Conservation (phyloP, 2,888 invertebrate genomes). For the Limnephilus marmoratus region DNA sequence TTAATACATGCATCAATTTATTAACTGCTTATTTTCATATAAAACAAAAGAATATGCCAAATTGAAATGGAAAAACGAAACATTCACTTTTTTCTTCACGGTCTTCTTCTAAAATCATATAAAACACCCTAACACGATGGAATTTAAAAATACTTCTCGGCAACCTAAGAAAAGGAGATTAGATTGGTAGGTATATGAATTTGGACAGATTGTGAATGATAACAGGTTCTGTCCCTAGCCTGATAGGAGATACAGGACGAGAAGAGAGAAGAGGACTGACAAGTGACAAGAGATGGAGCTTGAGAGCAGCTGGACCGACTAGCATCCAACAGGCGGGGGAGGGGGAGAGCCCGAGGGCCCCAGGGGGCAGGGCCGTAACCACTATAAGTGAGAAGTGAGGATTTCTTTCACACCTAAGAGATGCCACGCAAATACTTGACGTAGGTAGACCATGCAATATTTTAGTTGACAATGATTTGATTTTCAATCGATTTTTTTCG, state of each 20-base stretch:
- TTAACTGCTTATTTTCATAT: not conserved
- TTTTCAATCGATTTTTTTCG: too few relatives aligned
- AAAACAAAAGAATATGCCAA: too few relatives aligned
- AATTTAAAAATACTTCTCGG: not conserved
- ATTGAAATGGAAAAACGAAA: not conserved
- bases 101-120: not conserved
- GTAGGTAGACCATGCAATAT: not conserved
- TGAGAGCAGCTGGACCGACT: not conserved
- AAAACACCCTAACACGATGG: not conserved
- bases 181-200: not conserved
- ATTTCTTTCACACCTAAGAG: too few relatives aligned
- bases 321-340: not conserved
- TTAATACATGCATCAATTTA: not conserved
- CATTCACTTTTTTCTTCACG: not conserved
- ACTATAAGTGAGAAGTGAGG: not conserved
- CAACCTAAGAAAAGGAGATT: too few relatives aligned
- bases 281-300: not conserved
- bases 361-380: not conserved
- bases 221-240: not conserved
- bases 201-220: not conserved
- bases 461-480: not conserved
- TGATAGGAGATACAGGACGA: not conserved
- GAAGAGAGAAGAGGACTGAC: too few relatives aligned
- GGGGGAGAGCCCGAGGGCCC: not conserved
- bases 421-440: not conserved